Conservation (phyloP, 2,113 vertebrate genomes). For the Cynocephalus volans region DNA sequence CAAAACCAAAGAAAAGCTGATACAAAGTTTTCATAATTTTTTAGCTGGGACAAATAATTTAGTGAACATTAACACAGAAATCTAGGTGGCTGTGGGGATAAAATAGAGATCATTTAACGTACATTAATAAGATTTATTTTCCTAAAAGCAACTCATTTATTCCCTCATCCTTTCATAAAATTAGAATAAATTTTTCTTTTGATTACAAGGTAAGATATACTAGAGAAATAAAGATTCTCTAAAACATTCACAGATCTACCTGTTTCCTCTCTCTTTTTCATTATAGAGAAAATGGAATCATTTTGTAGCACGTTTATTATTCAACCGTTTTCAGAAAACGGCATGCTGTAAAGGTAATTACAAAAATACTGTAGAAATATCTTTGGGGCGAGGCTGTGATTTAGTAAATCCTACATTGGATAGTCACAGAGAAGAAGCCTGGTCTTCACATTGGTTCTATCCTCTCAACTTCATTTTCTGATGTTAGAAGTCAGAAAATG, state of each 20-base stretch:
- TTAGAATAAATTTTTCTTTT: constrained; percentile 10
- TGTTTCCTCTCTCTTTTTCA: neutral
- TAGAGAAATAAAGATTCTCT: constrained; percentile 58
- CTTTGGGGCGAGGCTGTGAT: too few relatives aligned
- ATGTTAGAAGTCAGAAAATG: neutral
- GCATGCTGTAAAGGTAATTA: constrained; percentile 2
- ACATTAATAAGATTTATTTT: too few relatives aligned
- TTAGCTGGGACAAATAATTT: too few relatives aligned
- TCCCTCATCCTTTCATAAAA: neutral
- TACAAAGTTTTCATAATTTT: too few relatives aligned
- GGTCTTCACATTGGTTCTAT: too few relatives aligned
- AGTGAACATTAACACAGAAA: too few relatives aligned
- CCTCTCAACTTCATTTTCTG: constrained; percentile 44
- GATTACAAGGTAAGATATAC: constrained; percentile 53
- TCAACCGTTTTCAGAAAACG: constrained; percentile 49
- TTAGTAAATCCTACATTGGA: too few relatives aligned
- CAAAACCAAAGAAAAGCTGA: too few relatives aligned
- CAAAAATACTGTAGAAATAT: neutral
- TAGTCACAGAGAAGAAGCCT: too few relatives aligned
- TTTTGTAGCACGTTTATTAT: constrained; percentile 29
- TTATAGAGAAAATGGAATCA: constrained; percentile 41
- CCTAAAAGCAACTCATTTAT: constrained; percentile 85
- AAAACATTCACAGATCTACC: neutral
- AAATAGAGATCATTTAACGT: too few relatives aligned
- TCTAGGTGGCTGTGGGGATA: too few relatives aligned